Base-by-base conservation (phyloP, 2,888 invertebrate genomes). In the Eugnorisma glareosa region DNA sequence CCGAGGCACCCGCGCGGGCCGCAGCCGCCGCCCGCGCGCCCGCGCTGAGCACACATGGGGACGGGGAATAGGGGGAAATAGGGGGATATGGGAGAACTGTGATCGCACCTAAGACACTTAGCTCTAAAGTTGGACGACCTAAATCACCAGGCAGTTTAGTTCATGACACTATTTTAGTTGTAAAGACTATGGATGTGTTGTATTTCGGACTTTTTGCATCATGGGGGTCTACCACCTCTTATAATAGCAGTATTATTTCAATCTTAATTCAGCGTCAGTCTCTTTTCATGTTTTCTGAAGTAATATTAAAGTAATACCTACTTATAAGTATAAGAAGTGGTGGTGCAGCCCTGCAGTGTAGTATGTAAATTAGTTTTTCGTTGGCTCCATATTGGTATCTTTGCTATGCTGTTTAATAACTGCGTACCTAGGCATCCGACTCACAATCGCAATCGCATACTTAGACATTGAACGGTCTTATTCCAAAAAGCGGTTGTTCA, bases 1-100 rank as follows among this genome's bases (percentile, higher is more conserved):
- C 97, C 97, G 91, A 92, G 94, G 90, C 94, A 97, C 93, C 97
- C 97, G 97, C 96, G 97, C 93, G 96, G 95, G 95, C 95, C 94
- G 78, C 95, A 93, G 69, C 91, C 94, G 77, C 91, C 94, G 93
- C 95, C 96, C 90, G 94, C 95, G 94, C 95, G 91, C 86, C 94
- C 93, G 90, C 94, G 93, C 86, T 94, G 93, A 94, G 88, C 92
- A 89, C 90, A 85, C 84, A 82, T 81, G 81, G 67, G 80, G 77
- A 84, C 81, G 84, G 85, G 69, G 48, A 69, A 69, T 54, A 35
- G 70, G 74, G 72, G 51, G 67, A 31, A 73, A 1, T 31, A 79
- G 82, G 63, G 79, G 54, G 67, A 48, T 40, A 64, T 18, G 63
- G 57, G 64, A 35, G 48, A n/a, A 80, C 48, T 48, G 80, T 77